A percentile compares a stretch with the other conserved stretches of the same genome.
Evolutionary conservation across 2,888 invertebrate species (phyloP).

Genomic region (Germaria angustata): DNA sequence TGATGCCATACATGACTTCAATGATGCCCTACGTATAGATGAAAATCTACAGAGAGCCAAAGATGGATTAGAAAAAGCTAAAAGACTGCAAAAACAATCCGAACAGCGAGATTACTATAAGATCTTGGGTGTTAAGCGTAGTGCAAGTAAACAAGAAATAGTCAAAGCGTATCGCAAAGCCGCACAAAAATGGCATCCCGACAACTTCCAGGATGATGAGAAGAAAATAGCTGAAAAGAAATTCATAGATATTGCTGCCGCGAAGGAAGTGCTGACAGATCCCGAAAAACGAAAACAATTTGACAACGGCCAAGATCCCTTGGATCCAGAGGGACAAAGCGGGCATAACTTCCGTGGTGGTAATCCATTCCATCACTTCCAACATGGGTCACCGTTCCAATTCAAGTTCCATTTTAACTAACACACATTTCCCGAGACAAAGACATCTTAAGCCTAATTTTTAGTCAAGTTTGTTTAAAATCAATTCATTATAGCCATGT

Average conservation of each 20-base stretch:
- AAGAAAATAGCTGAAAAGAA: conserved; percentile 97
- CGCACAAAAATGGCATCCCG: conserved; percentile 99
- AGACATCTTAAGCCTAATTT: conserved; percentile 58
- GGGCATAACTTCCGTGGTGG: conserved; percentile 80
- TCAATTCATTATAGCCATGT: conserved; percentile 44
- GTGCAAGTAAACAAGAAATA: conserved; percentile 95
- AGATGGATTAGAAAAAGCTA: conserved; percentile 92
- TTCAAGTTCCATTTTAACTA: conserved; percentile 98
- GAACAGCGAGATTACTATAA: conserved; percentile 98
- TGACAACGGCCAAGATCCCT: conserved; percentile 97
- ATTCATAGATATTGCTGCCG: conserved; percentile 99
- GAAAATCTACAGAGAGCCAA: conserved; percentile 89
- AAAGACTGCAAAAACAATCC: conserved; percentile 94
- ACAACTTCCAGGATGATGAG: conserved; percentile 93
- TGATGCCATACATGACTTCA: conserved; percentile 93
- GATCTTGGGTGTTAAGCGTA: conserved; percentile 88
- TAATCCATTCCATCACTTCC: conserved; percentile 91
- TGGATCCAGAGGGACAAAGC: conserved; percentile 92
- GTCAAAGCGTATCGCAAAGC: conserved; percentile 97
- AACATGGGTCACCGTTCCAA: conserved; percentile 94
- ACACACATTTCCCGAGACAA: conserved; percentile 65
- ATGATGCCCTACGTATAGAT: conserved; percentile 91
- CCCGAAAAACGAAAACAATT: conserved; percentile 95
- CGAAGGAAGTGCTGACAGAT: conserved; percentile 95
- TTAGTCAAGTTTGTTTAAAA: conserved; percentile 57